Conservation (phyloP, 2,888 invertebrate genomes). For the Ramazzottius varieornatus region DNA sequence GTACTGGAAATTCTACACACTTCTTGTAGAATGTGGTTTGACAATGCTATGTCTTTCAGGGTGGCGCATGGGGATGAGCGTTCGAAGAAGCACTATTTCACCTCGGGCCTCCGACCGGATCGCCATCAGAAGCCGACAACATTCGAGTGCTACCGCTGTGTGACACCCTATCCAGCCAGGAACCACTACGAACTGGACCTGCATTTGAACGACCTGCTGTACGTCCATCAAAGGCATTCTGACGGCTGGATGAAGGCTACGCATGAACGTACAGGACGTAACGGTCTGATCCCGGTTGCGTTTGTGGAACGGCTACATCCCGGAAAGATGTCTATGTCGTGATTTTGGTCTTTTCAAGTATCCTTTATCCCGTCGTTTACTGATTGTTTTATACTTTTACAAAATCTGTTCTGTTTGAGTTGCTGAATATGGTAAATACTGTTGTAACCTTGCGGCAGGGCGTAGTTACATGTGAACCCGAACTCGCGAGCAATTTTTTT, state of each 20-base stretch:
- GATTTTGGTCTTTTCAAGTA: too few relatives aligned
- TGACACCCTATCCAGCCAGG: background rate
- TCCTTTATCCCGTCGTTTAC: too few relatives aligned
- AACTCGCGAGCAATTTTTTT: too few relatives aligned
- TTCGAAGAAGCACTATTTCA: background rate
- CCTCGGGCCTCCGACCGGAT: background rate
- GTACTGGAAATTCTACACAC: too few relatives aligned
- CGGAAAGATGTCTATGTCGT: too few relatives aligned
- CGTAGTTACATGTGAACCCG: too few relatives aligned
- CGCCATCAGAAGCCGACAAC: background rate
- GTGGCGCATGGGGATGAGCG: background rate
- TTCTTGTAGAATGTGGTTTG: too few relatives aligned
- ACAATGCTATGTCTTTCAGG: too few relatives aligned
- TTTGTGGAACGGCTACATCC: background rate
- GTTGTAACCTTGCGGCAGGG: too few relatives aligned
- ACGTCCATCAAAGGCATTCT: constrained; percentile 1
- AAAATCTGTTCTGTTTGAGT: too few relatives aligned
- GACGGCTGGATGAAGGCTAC: constrained; percentile 4
- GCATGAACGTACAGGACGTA: background rate
- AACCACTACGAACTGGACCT: background rate
- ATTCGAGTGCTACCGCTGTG: background rate
- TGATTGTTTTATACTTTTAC: too few relatives aligned
- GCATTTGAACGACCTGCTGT: background rate
- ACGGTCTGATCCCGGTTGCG: background rate
- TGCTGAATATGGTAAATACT: too few relatives aligned